Base-by-base conservation (phyloP, 2,113 vertebrate genomes). In the Cyphomyrus plagiostoma region DNA sequence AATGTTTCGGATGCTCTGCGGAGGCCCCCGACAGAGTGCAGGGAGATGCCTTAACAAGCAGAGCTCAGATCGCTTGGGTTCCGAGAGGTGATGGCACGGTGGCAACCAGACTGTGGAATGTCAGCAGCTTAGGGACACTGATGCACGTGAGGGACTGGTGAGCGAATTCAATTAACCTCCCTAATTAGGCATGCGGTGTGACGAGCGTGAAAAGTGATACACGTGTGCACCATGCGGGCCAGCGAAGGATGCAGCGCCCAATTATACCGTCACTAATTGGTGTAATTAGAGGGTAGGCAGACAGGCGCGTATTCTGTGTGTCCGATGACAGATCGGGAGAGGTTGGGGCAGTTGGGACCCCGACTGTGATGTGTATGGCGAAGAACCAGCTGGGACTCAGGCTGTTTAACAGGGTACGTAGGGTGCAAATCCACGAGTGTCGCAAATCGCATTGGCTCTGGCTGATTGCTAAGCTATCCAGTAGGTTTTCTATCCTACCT, bases 101-200 rank as follows among this genome's bases (percentile, higher is more conserved):
- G 39, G 82, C 21, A 3, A 26, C 8, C 7, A n/a, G 39, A 23
- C 45, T 8, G 42, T 49, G n/a, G 46, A 17, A 45, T 45, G 87
- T 4, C 1, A 45, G 21, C 23, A 10, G n/a, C 21, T 45, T 9
- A 62, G 56, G 3, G 56, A 88, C 87, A 95, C 95, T 93, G 91
- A 95, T 94, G 62, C n/a, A 88, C 89, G 49, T 89, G 49, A 90
- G 88, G 92, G 91, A 89, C 90, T 88, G 53, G 77, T 70, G 90
- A 93, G 92, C 26, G 89, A 87, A 92, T 93, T 93, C 92, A 93
- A 94, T 94, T 94, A 94, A 94, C 91, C 90, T 92, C 92, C 94
- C 93, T 93, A 94, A 96, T 94, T 90, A 92, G 91, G 93, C 90
- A 89, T 66, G 83, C 88, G 89, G 92, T 90, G 30, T 91, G 4